Conservation (phyloP, 1,140 invertebrate species). For the Harpegnathos saltator region DNA sequence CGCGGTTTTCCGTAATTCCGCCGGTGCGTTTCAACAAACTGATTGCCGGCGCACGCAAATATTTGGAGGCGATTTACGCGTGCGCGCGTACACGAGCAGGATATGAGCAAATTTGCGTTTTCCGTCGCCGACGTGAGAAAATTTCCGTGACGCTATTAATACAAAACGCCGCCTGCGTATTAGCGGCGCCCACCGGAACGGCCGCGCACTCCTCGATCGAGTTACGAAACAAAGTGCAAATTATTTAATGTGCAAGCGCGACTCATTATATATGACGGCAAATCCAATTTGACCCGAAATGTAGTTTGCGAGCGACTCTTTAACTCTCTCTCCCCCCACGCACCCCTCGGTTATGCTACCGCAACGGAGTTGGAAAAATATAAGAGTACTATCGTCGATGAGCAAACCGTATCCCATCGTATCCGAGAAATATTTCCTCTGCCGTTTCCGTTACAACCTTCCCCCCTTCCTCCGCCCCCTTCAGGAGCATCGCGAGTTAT, state of each 20-base stretch:
- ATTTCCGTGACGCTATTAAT: neutral
- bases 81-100: neutral
- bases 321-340: neutral
- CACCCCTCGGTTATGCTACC: neutral
- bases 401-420: neutral
- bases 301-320: neutral
- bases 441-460: no score
- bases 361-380: neutral
- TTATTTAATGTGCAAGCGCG: neutral
- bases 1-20: constrained; percentile 11
- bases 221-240: neutral
- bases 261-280: neutral
- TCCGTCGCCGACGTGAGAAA: neutral
- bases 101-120: neutral
- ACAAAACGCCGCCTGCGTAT: neutral
- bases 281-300: neutral
- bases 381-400: neutral
- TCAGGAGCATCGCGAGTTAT: neutral
- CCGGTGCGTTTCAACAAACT: constrained; percentile 45
- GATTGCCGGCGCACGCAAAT: constrained; percentile 18
- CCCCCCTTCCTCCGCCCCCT: no score
- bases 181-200: no score
- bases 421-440: neutral
- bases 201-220: no score
- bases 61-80: neutral